phyloP scores from a whole-genome alignment of 2,888 invertebrate species.

The Petrolisthes manimaculis region DNA sequence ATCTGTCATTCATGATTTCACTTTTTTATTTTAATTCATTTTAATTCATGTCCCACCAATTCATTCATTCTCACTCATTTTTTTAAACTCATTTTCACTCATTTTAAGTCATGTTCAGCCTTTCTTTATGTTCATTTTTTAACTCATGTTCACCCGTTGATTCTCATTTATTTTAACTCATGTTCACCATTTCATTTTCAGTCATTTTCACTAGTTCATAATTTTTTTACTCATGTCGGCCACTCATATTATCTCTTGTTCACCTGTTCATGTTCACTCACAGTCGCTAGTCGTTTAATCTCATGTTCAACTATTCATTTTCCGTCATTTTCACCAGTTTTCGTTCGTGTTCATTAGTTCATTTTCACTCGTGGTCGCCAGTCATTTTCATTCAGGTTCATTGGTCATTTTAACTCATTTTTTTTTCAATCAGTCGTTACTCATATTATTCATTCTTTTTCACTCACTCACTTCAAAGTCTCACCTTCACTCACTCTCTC shows the following conservation, averaged over 20 bases:
- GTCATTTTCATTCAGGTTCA: too few species aligned
- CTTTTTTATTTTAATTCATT: background rate
- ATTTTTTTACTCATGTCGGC: background rate
- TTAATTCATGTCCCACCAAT: background rate
- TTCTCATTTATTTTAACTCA: background rate
- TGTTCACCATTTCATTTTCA: background rate
- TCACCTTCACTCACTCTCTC: too few species aligned
- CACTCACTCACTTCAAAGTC: too few species aligned
- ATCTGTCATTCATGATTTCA: constrained; percentile 1
- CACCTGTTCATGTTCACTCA: background rate
- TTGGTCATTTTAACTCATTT: background rate
- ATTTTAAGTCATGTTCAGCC: background rate
- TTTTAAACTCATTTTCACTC: background rate
- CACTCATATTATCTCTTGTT: background rate
- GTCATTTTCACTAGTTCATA: background rate
- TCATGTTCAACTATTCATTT: background rate
- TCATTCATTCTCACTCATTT: background rate
- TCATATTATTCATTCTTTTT: too few species aligned
- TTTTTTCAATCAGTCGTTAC: background rate
- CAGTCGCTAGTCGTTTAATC: background rate
- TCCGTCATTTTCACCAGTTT: background rate
- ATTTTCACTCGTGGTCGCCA: background rate
- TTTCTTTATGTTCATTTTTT: background rate
- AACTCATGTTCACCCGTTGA: background rate
- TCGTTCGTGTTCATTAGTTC: background rate